Base-by-base conservation (phyloP, 1,140 invertebrate genomes). In the Aleiodes sp. region DNA sequence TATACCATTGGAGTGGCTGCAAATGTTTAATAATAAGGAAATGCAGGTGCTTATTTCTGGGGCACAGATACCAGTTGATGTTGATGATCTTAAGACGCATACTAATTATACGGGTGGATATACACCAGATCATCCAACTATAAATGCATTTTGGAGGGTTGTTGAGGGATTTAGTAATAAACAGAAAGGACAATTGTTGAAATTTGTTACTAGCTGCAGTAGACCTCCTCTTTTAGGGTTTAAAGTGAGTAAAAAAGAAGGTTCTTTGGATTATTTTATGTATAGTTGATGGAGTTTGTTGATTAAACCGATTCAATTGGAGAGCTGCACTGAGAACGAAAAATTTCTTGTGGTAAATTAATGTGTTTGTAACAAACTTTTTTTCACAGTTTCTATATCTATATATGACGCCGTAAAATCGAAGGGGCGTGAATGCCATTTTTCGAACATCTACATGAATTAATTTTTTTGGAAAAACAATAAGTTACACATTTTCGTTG, bases 181-280 rank as follows among this genome's bases (percentile, higher is more conserved):
- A 24, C 93, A 98, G 80, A 92, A 93, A 63, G 88, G 96, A 62
- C 92, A 96, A 76, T 83, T 99, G 10, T 85, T 99, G 0, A 98
- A 98, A 84, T 99, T 99, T 89, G 96, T 98, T 4, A 99, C 98
- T 0, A 98, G 96, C 80, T 98, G 96, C 78, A 98, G 97, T 0
- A 85, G 96, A 74, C 96, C 97, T n/a, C 98, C 98, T 3, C 87
- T 99, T n/a, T 86, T 98, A 19, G 98, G 98, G 12, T 99, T 99
- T 80, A 98, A 97, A 90, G 96, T 94, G 83, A 70, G 56, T 52
- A 7, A 14, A 39, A 63, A 33, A 68, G n/a, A 37, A n/a, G n/a
- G n/a, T n/a, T n/a, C n/a, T n/a, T n/a, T n/a, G n/a, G n/a, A n/a
- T n/a, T n/a, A n/a, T n/a, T n/a, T n/a, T n/a, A n/a, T n/a, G n/a